phyloP scores from a whole-genome alignment of 2,797 vertebrate genomes.

The Poecilia picta region DNA sequence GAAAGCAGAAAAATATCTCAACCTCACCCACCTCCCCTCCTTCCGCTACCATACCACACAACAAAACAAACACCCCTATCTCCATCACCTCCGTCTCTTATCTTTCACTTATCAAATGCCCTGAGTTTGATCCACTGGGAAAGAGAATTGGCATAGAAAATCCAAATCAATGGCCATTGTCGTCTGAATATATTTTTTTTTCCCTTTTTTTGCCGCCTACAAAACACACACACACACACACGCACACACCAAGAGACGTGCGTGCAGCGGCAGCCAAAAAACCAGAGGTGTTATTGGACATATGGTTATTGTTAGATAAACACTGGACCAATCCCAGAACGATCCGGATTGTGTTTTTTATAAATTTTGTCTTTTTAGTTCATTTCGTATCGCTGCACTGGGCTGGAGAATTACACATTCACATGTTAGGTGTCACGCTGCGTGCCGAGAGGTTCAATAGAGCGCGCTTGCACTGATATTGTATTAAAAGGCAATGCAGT shows the following conservation, averaged over 20 bases:
- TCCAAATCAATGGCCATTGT: conserved; percentile 76
- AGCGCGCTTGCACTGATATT: conserved; percentile 63
- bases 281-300: conserved; percentile 73
- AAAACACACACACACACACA: conserved; percentile 22
- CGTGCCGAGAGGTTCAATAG: conserved; percentile 34
- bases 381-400: conserved; percentile 36
- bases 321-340: conserved; percentile 69
- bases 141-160: conserved; percentile 68
- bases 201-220: conserved; percentile 35
- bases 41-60: conserved; percentile 48
- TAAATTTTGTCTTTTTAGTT: conserved; percentile 32
- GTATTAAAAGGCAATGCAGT: conserved; percentile 60
- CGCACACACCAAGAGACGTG: conserved; percentile 20
- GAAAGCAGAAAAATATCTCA: conserved; percentile 39
- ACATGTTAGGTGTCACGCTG: conserved; percentile 28
- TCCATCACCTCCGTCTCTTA: conserved; percentile 61
- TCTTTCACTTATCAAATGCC: conserved; percentile 80
- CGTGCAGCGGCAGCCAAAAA: conserved; percentile 54
- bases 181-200: conserved; percentile 51
- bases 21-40: conserved; percentile 21
- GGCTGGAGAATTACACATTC: conserved; percentile 30
- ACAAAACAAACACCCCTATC: conserved; percentile 58
- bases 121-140: conserved; percentile 79
- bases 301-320: conserved; percentile 80
- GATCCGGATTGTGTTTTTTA: conserved; percentile 51